Base-by-base conservation (phyloP, 2,888 invertebrate genomes). In the Noctuana brunneofusca region DNA sequence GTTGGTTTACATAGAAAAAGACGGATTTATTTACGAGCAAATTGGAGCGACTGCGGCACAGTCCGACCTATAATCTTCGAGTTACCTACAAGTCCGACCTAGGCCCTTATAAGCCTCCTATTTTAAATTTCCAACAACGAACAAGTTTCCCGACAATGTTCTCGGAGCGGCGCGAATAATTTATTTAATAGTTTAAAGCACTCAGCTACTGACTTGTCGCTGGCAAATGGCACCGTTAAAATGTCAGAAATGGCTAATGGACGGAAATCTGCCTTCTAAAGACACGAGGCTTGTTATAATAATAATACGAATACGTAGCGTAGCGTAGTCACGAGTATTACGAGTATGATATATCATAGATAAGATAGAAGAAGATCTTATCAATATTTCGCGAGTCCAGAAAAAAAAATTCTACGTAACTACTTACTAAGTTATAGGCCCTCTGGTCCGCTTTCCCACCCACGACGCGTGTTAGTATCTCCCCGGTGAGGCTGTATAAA, bases 171-270 rank as follows among this genome's bases (percentile, higher is more conserved):
- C 18, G 32, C 43, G 48, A 49, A 62, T 62, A 63, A 63, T 56
- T 63, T 63, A 63, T 57, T 57, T 52, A 56, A 63, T 52, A 63
- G 63, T 63, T 63, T 56, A 56, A 63, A 63, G 63, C 56, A 57
- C 63, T 56, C 63, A 63, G 52, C 56, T 22, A 43, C 43, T 43
- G 41, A 56, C 56, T 56, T n/a, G 63, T 22, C 52, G 14, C 56
- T 43, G 55, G 56, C 20, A 43, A 63, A 50, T 56, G 30, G 50
- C 56, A 22, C 50, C 43, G 43, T 56, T 63, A 52, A 50, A 63
- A 52, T 57, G 56, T 63, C 43, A 12, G 27, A 48, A 35, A 62
- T 20, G 38, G 35, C 54, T 62, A 62, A 62, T 55, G 27, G 54
- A 55, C 48, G 54, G 48, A 53, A 54, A 55, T 53, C 48, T 38